phyloP scores from a whole-genome alignment of 2,113 vertebrate genomes.

The Xyrauchen texanus region DNA sequence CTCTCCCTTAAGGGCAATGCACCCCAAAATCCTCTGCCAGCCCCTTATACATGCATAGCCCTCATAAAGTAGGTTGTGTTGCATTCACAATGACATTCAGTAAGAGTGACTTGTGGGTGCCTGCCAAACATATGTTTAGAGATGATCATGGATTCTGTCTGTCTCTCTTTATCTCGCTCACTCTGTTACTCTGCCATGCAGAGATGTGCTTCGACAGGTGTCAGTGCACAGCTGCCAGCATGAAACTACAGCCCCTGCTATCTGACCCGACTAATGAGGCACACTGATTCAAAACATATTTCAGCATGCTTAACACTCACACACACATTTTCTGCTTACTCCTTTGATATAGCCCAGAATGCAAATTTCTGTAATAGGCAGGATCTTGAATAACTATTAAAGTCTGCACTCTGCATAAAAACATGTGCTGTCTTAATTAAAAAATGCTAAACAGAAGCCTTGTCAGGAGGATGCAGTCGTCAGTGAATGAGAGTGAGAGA shows the following conservation, averaged over 20 bases:
- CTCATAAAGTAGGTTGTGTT: no score
- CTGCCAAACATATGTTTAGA: constrained; percentile 1
- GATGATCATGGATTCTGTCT: constrained; percentile 3
- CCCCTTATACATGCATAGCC: no score
- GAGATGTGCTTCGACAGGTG: constrained; percentile 2
- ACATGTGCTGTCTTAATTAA: background rate
- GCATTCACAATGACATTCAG: background rate
- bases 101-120: background rate
- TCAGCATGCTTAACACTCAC: no score
- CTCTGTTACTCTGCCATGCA: background rate
- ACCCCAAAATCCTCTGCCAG: no score
- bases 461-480: background rate
- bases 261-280: constrained; percentile 24
- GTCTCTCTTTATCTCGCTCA: background rate
- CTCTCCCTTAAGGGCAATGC: no score
- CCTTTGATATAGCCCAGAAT: background rate
- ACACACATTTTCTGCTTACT: background rate
- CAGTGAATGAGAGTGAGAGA: background rate
- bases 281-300: background rate
- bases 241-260: background rate
- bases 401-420: background rate
- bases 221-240: background rate
- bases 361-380: background rate
- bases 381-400: background rate
- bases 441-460: background rate